Evolutionary conservation across 2,888 invertebrate species (phyloP), one percentile per base, ranked within the genome.

Genomic region (Nezara viridula): DNA sequence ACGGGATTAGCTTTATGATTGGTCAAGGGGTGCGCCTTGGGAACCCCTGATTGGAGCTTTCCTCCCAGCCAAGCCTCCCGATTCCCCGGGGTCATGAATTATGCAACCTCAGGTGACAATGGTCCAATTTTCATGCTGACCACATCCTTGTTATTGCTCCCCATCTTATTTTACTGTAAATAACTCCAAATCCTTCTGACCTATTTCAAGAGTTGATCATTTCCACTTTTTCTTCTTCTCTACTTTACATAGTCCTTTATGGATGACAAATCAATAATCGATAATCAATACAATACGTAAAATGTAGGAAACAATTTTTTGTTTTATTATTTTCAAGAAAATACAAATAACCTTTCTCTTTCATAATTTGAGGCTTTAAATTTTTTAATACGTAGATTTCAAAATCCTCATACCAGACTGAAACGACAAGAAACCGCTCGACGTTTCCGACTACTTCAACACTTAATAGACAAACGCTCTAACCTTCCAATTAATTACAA

Each of bases 1-100:
- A 81, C 81, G 81, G 44, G 44, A 47, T 81, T 81, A 81, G 81
- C 81, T 81, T 81, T 81, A 81, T 81, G 81, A 81, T 81, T 81
- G 81, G 81, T 81, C 81, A 81, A 81, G 81, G 81, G 81, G 81
- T 40, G 40, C 44, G 44, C 44, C 81, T 47, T 81, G 81, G 81
- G 44, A 47, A 12, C 44, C 81, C n/a, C 77, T 81, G 81, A 81
- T 81, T 81, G 81, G 81, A 81, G 81, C 81, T 81, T 81, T 81
- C 81, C 81, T 81, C 44, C 81, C 1, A 81, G 40, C 81, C 81
- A 44, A 81, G n/a, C 40, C 44, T 81, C 81, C 44, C 44, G 81
- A 47, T 47, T 47, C 44, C 44, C n/a, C 24, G 1, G 44, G 44
- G 81, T 47, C 44, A 81, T 81, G 81, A 81, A 81, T 81, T 44